These are phyloP conservation scores for Caenorhabditis macrosperma DNA, from an alignment of 2,888 invertebrate species.

Conservation along the genomic window DNA sequence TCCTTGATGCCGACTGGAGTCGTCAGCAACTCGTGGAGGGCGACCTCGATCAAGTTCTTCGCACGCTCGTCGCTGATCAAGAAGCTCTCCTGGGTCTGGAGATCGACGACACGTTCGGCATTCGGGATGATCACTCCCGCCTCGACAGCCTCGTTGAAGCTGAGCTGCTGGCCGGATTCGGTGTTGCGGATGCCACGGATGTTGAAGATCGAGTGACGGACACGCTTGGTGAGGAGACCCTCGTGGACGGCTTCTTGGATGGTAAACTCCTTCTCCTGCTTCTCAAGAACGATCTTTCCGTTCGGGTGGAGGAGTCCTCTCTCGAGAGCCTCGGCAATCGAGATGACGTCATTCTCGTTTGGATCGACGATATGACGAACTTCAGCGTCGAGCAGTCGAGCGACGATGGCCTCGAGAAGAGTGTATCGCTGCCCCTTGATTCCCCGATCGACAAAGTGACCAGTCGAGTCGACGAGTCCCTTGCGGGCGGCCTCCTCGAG, in stretches of 20 bases:
- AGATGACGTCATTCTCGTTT: conserved; percentile 87
- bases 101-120: conserved; percentile 80
- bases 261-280: conserved; percentile 79
- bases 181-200: conserved; percentile 91
- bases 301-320: conserved; percentile 88
- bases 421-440: conserved; percentile 85
- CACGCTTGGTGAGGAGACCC: conserved; percentile 90
- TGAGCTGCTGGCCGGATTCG: conserved; percentile 88
- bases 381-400: conserved; percentile 91
- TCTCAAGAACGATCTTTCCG: conserved; percentile 84
- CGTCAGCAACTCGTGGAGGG: conserved; percentile 86
- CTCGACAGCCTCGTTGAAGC: conserved; percentile 88
- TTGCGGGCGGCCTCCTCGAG: conserved; percentile 89
- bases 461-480: conserved; percentile 87
- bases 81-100: conserved; percentile 69
- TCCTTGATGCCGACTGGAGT: conserved; percentile 88
- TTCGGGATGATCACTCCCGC: conserved; percentile 87
- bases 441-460: conserved; percentile 88
- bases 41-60: conserved; percentile 80
- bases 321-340: conserved; percentile 89
- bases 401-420: conserved; percentile 89
- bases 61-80: conserved; percentile 79
- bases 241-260: conserved; percentile 91
- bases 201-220: conserved; percentile 91
- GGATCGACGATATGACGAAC: conserved; percentile 90